Evolutionary conservation across 2,113 vertebrate species (phyloP), one percentile per base, ranked within the genome.

Genomic region (Circaetus cinerascens): DNA sequence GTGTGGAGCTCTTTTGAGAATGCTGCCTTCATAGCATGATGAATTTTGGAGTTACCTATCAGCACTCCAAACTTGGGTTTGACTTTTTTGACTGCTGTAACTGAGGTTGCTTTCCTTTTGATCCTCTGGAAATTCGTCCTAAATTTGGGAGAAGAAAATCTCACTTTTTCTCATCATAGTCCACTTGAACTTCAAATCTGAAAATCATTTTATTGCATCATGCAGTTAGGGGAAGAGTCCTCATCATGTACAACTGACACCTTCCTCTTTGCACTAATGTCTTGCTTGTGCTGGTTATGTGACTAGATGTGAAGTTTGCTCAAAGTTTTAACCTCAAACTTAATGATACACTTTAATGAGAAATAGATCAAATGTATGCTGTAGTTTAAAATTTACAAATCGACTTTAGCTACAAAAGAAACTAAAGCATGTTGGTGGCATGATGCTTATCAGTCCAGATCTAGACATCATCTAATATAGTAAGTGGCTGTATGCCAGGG

Each of bases 351-450:
- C 89, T 97, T 97, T 97, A 97, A 75, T 29, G 83, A 97, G 85
- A 97, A 94, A 71, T 97, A 97, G 88, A 87, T 89, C 78, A 96
- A 94, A 82, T 95, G 86, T 82, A 92, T 96, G 81, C 93, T 88
- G 87, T 97, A 97, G 95, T 96, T 95, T 96, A 83, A 97, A 88
- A 97, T 93, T 95, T 97, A 95, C 93, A 96, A 83, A 82, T 98
- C 91, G 96, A 57, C 88, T 97, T 96, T 97, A 98, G 90, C 97
- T 97, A 75, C 85, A 92, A 95, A 97, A 97, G 96, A 97, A 98
- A 97, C 94, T 98, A 85, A 98, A 98, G 98, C 98, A 98, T 98
- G 98, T 98, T 92, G 92, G 95, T 98, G 98, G 98, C 98, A 98
- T 98, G 98, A 97, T 97, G 97, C 98, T 98, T 98, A 96, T 97